Percentiles rank a stretch among this genome's conserved stretches.
phyloP scores from a whole-genome alignment of 2,113 vertebrate genomes.

The Phylloscopus trochilus region DNA sequence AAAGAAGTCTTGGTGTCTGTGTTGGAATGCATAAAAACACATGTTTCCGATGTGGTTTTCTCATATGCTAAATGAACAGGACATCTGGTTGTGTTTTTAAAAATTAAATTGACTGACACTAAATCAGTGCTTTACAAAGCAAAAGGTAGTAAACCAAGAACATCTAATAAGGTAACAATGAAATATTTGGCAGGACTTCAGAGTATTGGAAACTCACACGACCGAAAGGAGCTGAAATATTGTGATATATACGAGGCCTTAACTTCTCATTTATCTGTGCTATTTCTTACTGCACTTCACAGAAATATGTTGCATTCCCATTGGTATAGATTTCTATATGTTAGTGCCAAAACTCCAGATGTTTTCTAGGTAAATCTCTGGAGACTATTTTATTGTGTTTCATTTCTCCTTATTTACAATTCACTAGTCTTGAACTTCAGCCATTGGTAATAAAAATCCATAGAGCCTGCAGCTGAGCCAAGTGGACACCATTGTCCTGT shows the following conservation, averaged over 20 bases:
- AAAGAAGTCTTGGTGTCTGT: background rate
- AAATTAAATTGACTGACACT: constrained; percentile 53
- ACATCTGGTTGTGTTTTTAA: constrained; percentile 61
- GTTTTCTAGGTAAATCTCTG: constrained; percentile 55
- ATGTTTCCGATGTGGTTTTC: constrained; percentile 48
- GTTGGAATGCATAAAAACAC: constrained; percentile 27
- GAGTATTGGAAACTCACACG: background rate
- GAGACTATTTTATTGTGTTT: constrained; percentile 47
- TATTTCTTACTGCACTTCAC: constrained; percentile 23
- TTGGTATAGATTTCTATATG: constrained; percentile 4
- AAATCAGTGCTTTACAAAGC: constrained; percentile 51
- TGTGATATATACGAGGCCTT: constrained; percentile 26
- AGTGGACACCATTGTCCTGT: constrained; percentile 6
- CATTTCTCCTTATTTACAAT: constrained; percentile 54
- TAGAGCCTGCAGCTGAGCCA: constrained; percentile 10
- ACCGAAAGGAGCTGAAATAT: background rate
- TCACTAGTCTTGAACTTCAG: constrained; percentile 33
- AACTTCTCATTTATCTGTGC: constrained; percentile 17
- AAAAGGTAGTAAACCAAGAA: constrained; percentile 57
- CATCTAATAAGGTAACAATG: constrained; percentile 49
- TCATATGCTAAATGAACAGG: constrained; percentile 40
- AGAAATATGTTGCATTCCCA: background rate
- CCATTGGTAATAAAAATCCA: constrained; percentile 33
- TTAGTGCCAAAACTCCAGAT: constrained; percentile 57
- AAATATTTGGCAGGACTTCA: constrained; percentile 50